phyloP scores from a whole-genome alignment of 2,888 invertebrate genomes.

The Eretmocerus hayati region DNA sequence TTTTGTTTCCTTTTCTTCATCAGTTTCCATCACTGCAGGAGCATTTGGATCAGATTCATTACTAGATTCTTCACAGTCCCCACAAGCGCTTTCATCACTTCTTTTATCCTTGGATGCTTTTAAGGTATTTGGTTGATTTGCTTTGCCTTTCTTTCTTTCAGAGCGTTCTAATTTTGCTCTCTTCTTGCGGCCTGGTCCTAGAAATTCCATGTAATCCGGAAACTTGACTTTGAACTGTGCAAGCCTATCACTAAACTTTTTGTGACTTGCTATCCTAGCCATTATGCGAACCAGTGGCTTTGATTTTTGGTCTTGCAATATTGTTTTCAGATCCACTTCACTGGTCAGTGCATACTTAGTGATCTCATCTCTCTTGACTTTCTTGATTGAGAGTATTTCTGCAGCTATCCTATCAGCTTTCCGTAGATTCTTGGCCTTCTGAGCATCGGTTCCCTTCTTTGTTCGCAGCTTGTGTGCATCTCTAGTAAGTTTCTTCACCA shows the following conservation, averaged over 20 bases:
- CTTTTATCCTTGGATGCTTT: neutral
- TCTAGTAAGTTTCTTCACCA: conserved; percentile 33
- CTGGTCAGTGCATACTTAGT: conserved; percentile 34
- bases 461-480: conserved; percentile 31
- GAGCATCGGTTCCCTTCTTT: conserved; percentile 34
- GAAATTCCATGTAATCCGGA: conserved; percentile 31
- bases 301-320: conserved; percentile 26
- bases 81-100: neutral
- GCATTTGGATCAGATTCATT: conserved; percentile 1
- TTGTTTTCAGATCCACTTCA: conserved; percentile 23
- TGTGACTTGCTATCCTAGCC: conserved; percentile 30
- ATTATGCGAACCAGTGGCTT: conserved; percentile 28
- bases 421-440: conserved; percentile 32
- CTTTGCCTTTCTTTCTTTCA: conserved; percentile 6
- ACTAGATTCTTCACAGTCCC: neutral
- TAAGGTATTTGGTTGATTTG: neutral
- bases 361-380: conserved; percentile 38
- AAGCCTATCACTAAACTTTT: conserved; percentile 28
- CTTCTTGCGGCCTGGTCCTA: conserved; percentile 28
- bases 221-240: conserved; percentile 34
- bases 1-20: neutral
- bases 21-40: neutral
- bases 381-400: conserved; percentile 35
- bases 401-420: conserved; percentile 32
- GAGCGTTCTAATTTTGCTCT: conserved; percentile 15